Conservation (phyloP, 2,113 vertebrate genomes). For the Hippocampus zosterae region DNA sequence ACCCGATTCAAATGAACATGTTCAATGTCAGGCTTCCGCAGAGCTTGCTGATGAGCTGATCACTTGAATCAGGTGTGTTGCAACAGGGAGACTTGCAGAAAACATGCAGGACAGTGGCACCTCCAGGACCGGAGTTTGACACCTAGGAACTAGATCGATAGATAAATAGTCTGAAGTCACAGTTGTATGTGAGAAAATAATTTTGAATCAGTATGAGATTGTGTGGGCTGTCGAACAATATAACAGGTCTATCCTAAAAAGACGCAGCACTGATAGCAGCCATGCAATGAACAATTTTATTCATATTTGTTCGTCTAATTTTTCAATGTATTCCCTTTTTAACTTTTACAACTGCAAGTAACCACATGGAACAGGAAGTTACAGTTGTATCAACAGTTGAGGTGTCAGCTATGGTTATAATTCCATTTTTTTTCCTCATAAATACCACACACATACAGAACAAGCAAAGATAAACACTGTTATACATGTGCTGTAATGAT, state of each 20-base stretch:
- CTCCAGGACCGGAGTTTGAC: too few relatives aligned
- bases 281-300: not conserved
- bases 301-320: not conserved
- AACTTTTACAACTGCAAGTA: not conserved
- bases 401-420: not conserved
- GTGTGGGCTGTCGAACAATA: not conserved
- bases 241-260: not conserved
- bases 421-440: not conserved
- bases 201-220: not conserved
- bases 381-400: not conserved
- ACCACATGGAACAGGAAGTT: not conserved
- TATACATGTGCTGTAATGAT: not conserved
- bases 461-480: not conserved
- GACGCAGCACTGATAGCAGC: not conserved
- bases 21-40: too few relatives aligned
- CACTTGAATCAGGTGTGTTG: too few relatives aligned
- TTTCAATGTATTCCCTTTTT: not conserved
- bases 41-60: too few relatives aligned
- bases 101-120: too few relatives aligned
- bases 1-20: too few relatives aligned
- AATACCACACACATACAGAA: not conserved
- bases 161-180: not conserved
- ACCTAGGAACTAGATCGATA: not conserved
- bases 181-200: not conserved
- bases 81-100: too few relatives aligned